A percentile compares a stretch with the other conserved stretches of the same genome.
Evolutionary conservation across 2,888 invertebrate genomes (phyloP).

Genomic region (Andrena minutula): DNA sequence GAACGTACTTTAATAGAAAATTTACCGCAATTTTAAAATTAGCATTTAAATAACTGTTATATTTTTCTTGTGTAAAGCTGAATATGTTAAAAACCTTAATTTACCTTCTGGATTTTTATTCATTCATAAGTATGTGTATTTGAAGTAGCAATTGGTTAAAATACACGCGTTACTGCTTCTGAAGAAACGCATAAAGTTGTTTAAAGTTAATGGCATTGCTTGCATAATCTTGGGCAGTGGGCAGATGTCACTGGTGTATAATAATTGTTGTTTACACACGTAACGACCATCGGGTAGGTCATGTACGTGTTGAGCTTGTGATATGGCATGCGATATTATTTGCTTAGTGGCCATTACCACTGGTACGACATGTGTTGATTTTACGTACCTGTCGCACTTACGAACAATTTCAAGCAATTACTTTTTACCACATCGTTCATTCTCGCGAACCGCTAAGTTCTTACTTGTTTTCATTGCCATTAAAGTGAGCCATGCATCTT

Average conservation of each 20-base stretch:
- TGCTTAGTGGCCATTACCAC: slow-evolving; percentile 71
- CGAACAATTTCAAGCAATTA: slow-evolving; percentile 77
- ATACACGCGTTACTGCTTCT: neutral
- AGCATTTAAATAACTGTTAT: too few species aligned
- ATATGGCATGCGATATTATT: slow-evolving; percentile 77
- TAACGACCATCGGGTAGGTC: slow-evolving; percentile 52
- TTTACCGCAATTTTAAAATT: too few species aligned
- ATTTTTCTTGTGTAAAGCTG: neutral
- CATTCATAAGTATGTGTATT: neutral
- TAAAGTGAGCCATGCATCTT: slow-evolving; percentile 9
- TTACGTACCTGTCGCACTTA: slow-evolving; percentile 60
- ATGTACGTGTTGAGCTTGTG: slow-evolving; percentile 44
- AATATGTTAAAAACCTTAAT: too few species aligned
- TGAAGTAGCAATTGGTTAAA: neutral
- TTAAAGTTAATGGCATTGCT: neutral
- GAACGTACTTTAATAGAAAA: too few species aligned
- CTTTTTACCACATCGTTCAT: slow-evolving; percentile 55
- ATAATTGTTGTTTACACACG: slow-evolving; percentile 72
- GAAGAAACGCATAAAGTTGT: neutral
- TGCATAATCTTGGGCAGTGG: slow-evolving; percentile 34
- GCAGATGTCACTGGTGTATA: slow-evolving; percentile 34
- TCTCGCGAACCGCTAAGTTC: slow-evolving; percentile 28
- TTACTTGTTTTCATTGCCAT: slow-evolving; percentile 42
- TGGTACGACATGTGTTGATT: slow-evolving; percentile 64
- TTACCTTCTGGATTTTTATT: neutral